Conservation (phyloP, 64 coral and sea anemone genomes). For the Pachyseris speciosa region DNA sequence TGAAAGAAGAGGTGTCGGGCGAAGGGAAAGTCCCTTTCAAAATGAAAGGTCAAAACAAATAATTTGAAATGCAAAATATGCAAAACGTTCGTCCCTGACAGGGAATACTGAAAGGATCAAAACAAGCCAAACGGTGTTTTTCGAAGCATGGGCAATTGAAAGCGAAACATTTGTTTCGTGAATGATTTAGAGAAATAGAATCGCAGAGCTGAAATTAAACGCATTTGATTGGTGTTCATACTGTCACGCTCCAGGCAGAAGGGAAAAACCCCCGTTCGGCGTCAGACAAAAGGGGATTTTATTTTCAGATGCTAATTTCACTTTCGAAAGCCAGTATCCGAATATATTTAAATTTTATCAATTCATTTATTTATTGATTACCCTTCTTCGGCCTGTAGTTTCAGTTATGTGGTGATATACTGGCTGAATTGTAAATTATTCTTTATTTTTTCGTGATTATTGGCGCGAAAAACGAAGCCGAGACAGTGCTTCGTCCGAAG, state of each 20-base stretch:
- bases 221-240: too few relatives aligned
- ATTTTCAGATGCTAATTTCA: slow-evolving; percentile 50
- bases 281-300: background rate
- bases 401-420: too few relatives aligned
- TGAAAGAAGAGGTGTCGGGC: background rate
- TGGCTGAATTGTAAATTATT: too few relatives aligned
- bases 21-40: slow-evolving; percentile 10
- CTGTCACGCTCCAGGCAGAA: background rate
- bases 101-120: background rate
- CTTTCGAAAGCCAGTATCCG: slow-evolving; percentile 9
- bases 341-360: background rate
- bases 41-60: background rate
- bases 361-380: too few relatives aligned
- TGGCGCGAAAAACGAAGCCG: background rate
- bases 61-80: background rate
- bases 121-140: background rate
- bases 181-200: background rate
- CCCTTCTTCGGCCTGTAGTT: too few relatives aligned
- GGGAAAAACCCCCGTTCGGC: slow-evolving; percentile 21
- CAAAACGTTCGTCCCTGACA: background rate
- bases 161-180: background rate
- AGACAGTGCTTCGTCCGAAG: background rate
- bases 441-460: background rate
- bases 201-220: too few relatives aligned
- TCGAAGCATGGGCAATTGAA: background rate